phyloP scores from a whole-genome alignment of 2,113 vertebrate species.

The Scomber japonicus region DNA sequence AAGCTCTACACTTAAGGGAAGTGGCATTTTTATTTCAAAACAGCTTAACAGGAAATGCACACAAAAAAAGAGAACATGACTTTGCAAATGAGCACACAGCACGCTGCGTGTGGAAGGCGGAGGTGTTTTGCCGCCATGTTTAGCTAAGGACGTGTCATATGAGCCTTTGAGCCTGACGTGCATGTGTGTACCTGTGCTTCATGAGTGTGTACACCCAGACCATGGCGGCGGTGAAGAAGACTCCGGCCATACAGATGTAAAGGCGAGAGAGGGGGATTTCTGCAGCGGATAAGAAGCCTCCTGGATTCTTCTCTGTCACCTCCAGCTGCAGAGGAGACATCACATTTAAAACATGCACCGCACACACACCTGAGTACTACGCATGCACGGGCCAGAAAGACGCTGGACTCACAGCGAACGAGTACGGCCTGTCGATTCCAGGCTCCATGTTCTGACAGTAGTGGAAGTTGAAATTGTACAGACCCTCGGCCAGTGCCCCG shows the following conservation, averaged over 20 bases:
- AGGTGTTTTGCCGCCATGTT: not conserved
- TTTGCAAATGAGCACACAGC: not conserved
- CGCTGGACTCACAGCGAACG: conserved; percentile 80
- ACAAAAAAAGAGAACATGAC: not conserved
- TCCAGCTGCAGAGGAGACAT: conserved; percentile 77
- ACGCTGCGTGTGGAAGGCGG: not conserved
- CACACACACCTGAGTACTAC: not conserved
- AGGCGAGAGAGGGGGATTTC: conserved; percentile 90
- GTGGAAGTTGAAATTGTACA: conserved; percentile 90
- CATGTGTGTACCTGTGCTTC: conserved; percentile 85
- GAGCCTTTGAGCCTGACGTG: no score
- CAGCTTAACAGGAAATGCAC: not conserved
- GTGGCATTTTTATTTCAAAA: no score
- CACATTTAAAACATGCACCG: conserved; percentile 3
- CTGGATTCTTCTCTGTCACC: conserved; percentile 85
- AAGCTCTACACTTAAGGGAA: no score
- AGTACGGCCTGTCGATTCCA: conserved; percentile 50
- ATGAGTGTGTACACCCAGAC: conserved; percentile 88
- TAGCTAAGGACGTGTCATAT: not conserved
- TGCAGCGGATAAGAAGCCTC: conserved; percentile 85
- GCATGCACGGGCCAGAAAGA: not conserved
- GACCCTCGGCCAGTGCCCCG: conserved; percentile 78
- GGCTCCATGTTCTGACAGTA: conserved; percentile 78
- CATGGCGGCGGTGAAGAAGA: conserved; percentile 86
- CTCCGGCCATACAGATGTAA: conserved; percentile 86